Evolutionary conservation across 37 sponge, comb jelly and placozoan species (phyloP).

Genomic region (Ianthella basta): DNA sequence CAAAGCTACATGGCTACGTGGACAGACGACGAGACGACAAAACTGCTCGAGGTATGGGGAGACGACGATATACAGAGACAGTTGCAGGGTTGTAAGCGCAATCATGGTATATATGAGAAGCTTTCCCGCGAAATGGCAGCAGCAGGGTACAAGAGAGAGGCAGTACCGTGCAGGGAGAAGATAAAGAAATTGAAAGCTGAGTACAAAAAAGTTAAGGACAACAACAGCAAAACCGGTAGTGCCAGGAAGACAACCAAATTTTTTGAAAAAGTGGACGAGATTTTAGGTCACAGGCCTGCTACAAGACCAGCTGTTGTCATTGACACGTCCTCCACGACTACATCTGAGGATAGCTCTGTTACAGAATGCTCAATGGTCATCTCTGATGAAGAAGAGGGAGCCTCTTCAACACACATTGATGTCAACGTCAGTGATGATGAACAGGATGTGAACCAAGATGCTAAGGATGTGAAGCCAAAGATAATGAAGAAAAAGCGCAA

Average conservation of each 20-base stretch:
- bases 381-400: background rate
- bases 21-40: too few species aligned
- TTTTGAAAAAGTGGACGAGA: constrained; percentile 1
- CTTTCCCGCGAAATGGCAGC: background rate
- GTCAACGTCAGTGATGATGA: background rate
- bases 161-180: constrained; percentile 19
- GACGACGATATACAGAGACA: too few species aligned
- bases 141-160: background rate
- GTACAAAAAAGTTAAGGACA: constrained; percentile 29
- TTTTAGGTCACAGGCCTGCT: constrained; percentile 3
- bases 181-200: constrained; percentile 24
- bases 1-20: too few species aligned
- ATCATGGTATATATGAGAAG: too few species aligned
- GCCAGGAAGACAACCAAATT: constrained; percentile 11
- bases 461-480: too few species aligned
- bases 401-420: background rate
- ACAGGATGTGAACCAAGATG: background rate
- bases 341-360: background rate
- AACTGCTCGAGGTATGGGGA: too few species aligned
- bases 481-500: too few species aligned
- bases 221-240: background rate
- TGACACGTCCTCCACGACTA: background rate
- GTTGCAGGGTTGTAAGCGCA: too few species aligned
- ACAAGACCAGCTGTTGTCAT: background rate
- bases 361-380: background rate